Base-by-base conservation (phyloP, 2,113 vertebrate genomes). In the Apeltes quadracus region DNA sequence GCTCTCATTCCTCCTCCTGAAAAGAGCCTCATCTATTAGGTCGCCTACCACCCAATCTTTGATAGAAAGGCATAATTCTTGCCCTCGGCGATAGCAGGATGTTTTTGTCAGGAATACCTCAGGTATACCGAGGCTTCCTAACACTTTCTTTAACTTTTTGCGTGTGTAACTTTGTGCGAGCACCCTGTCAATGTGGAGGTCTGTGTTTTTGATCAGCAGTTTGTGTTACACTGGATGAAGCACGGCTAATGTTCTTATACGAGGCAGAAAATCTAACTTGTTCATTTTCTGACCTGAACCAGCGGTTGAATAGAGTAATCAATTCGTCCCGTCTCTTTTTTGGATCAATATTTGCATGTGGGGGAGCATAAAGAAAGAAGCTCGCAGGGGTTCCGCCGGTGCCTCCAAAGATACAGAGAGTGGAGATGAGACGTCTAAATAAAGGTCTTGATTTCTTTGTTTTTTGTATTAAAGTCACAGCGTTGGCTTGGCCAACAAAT, bases 261-360 rank as follows among this genome's bases (percentile, higher is more conserved):
- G 41, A 63, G 61, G 72, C 78, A 70, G 58, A 84, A 85, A 81
- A 87, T 80, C 75, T 43, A 73, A 83, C 69, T 48, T 81, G 78
- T 83, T 86, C 81, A 82, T 87, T 81, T 84, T 76, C 76, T 76
- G 71, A 84, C 71, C 80, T 59, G 57, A 82, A 67, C 72, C 67
- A 22, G 64, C 13, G 75, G 87, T 84, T 81, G 72, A 89, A 84
- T 43, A 65, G 76, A 84, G 61, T 75, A 84, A 90, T 90, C 84
- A 15, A 87, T 90, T 85, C 67, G 68, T 84, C 72, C 83, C 74
- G 80, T 83, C 56, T 86, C 76, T 84, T 63, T 69, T 83, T 74
- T 75, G 83, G 84, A 91, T 91, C 86, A 64, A 90, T 90, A 81
- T 78, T 66, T 72, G 66, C 81, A 80, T 78, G 83, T 81, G 78